Evolutionary conservation across 2,888 invertebrate species (phyloP).

Genomic region (Aphodius granarius): DNA sequence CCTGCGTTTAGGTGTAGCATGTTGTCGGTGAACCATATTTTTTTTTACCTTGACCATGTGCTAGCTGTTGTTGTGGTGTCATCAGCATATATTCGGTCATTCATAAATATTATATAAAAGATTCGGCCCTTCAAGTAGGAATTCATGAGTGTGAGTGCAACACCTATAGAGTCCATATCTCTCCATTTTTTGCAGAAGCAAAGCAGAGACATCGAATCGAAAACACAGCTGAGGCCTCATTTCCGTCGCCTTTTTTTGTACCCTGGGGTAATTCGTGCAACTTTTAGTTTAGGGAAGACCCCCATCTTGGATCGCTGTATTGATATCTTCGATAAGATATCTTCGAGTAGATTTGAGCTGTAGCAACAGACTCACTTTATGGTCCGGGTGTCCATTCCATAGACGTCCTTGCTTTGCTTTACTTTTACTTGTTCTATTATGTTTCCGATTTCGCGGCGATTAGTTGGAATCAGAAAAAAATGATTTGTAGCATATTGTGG

Average conservation of each 20-base stretch:
- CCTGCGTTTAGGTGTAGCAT: not conserved
- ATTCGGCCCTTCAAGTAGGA: not conserved
- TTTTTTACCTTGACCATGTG: too few relatives aligned
- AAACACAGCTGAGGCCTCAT: not conserved
- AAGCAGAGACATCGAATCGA: not conserved
- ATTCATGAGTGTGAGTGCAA: not conserved
- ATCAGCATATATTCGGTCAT: not conserved
- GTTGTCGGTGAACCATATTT: not conserved
- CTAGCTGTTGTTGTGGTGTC: not conserved
- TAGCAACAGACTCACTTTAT: not conserved
- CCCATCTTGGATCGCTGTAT: not conserved
- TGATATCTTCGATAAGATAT: too few relatives aligned
- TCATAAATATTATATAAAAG: not conserved
- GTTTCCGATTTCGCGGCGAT: not conserved
- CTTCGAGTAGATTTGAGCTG: not conserved
- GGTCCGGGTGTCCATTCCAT: not conserved
- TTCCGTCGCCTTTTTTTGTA: not conserved
- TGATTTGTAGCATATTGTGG: too few relatives aligned
- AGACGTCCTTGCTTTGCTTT: not conserved
- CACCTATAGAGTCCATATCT: not conserved
- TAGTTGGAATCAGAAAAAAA: not conserved
- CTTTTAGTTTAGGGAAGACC: not conserved
- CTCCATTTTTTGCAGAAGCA: not conserved
- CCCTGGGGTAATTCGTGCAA: not conserved
- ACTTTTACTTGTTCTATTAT: not conserved